phyloP scores from a whole-genome alignment of 2,797 vertebrate species.

The Notolepis coatsorum region DNA sequence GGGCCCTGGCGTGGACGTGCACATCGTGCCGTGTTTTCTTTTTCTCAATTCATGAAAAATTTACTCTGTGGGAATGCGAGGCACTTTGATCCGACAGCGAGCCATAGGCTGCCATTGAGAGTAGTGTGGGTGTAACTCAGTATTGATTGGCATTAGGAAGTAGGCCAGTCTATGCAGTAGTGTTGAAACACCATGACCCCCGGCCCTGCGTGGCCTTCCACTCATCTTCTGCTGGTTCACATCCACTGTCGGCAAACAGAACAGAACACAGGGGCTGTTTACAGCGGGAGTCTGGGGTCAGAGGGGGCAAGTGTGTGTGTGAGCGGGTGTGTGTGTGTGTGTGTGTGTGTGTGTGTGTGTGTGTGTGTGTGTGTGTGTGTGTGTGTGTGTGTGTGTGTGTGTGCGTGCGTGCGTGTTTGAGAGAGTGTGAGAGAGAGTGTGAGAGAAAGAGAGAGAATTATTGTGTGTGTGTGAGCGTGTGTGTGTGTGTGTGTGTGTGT shows the following conservation, averaged over 20 bases:
- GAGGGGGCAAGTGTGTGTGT: not conserved
- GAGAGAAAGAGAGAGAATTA: too few relatives aligned
- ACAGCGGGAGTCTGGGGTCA: too few relatives aligned
- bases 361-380: not conserved
- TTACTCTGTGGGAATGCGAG: too few relatives aligned
- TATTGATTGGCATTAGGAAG: not conserved
- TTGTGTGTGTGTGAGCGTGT: too few relatives aligned
- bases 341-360: not conserved
- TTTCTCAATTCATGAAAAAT: too few relatives aligned
- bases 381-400: not conserved
- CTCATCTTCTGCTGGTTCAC: conserved; percentile 19
- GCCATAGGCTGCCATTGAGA: not conserved
- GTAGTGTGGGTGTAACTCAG: not conserved
- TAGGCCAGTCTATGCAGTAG: conserved; percentile 6
- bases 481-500: not conserved
- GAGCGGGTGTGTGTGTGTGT: not conserved
- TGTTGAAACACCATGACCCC: conserved; percentile 9
- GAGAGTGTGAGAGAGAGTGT: not conserved
- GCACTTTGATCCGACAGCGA: too few relatives aligned
- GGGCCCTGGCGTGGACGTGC: too few relatives aligned
- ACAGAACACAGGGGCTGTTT: too few relatives aligned
- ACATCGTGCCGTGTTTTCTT: too few relatives aligned
- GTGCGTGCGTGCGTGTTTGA: not conserved
- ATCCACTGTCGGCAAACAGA: too few relatives aligned
- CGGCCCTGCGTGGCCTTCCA: rapidly evolving